Base-by-base conservation (phyloP, 2,888 invertebrate genomes). In the Cyrtodaria siliqua region DNA sequence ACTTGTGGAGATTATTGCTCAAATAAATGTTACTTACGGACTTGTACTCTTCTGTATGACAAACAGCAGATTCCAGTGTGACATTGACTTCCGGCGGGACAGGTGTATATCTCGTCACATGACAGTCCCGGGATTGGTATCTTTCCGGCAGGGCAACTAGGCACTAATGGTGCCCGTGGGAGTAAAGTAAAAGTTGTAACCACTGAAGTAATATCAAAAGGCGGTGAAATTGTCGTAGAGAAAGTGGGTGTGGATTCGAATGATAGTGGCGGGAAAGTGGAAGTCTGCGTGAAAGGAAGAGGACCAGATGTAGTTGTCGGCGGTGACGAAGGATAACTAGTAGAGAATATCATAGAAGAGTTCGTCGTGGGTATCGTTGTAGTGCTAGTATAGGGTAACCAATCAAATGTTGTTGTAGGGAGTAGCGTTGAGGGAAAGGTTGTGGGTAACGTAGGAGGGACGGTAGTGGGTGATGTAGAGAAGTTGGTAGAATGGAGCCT, bases 1-100 rank as follows among this genome's bases (percentile, higher is more conserved):
- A n/a, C n/a, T n/a, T n/a, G n/a, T n/a, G n/a, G n/a, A n/a, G n/a
- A n/a, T n/a, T n/a, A n/a, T n/a, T n/a, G n/a, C n/a, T n/a, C n/a
- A n/a, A n/a, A n/a, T n/a, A n/a, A n/a, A 33, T 33, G 4, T 20
- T 68, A 77, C 77, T 77, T 77, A 77, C 77, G 72, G 44, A 77
- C 69, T 72, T 68, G 47, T 9, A 77, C 72, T 16, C 61, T 59
- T 40, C 63, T 44, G 50, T 50, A 62, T 1, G 68, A 47, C 2
- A 77, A 50, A 55, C 77, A 77, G 38, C 77, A 77, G 14, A 72
- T 49, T 3, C 77, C 77, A 16, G 18, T 44, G 23, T 59, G 27
- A 50, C 77, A 77, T 52, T n/a, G 59, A 63, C 77, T 77, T 33
- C 77, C 77, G 29, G 63, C 68, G 2, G 77, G 77, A 44, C 77